Evolutionary conservation across 2,888 invertebrate genomes (phyloP).

Genomic region (Conomelus anceps): DNA sequence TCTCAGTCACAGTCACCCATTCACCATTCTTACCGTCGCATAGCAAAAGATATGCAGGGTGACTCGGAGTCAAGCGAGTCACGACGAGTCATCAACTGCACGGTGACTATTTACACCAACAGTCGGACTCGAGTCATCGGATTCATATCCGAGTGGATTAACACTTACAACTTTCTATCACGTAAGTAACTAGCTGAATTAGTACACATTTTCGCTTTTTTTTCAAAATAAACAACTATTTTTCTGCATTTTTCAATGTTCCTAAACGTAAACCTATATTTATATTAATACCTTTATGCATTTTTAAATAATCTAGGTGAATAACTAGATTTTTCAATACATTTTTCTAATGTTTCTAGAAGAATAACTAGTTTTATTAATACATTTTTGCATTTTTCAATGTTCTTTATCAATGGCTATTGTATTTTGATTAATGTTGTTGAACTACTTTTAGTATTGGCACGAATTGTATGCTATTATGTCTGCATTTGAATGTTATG

Average conservation of each 20-base stretch:
- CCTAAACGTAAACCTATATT: too few relatives aligned
- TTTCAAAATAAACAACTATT: too few relatives aligned
- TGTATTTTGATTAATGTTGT: not conserved
- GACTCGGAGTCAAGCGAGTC: not conserved
- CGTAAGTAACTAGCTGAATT: slow-evolving; percentile 57
- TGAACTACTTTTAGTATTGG: not conserved
- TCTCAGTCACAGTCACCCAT: not conserved
- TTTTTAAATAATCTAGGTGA: too few relatives aligned
- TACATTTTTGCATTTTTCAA: not conserved
- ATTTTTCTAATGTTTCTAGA: not conserved
- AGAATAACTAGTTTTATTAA: not conserved
- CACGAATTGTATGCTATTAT: not conserved
- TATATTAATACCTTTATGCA: too few relatives aligned
- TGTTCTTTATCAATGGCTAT: not conserved
- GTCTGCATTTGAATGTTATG: not conserved
- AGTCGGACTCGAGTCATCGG: slow-evolving; percentile 50
- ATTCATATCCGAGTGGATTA: slow-evolving; percentile 63
- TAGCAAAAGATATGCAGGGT: not conserved
- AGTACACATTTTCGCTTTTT: too few relatives aligned
- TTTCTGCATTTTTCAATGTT: too few relatives aligned
- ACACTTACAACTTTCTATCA: slow-evolving; percentile 59
- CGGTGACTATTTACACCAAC: slow-evolving; percentile 44
- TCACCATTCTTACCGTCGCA: not conserved
- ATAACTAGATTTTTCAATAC: too few relatives aligned
- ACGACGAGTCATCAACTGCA: slow-evolving; percentile 43